Conservation (phyloP, 2,888 invertebrate species). For the Lithodes maja region DNA sequence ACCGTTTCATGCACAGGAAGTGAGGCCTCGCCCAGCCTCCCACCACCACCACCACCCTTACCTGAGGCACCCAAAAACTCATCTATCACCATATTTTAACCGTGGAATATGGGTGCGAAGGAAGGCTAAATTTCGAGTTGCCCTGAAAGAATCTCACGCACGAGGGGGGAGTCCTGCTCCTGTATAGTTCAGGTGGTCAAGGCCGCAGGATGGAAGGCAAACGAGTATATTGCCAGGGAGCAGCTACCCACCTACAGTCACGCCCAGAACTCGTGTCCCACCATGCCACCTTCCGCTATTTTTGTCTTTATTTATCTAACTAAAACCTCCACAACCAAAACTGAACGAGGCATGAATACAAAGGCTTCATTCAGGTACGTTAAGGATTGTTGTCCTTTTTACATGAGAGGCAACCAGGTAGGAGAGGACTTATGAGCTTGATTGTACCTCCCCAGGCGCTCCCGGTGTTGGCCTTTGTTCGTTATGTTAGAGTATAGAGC, state of each 20-base stretch:
- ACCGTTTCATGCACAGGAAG: constrained; percentile 15
- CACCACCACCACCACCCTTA: background rate
- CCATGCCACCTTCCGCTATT: too few relatives aligned
- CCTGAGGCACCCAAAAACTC: background rate
- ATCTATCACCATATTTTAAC: background rate
- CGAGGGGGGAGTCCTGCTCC: background rate
- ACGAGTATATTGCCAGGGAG: background rate
- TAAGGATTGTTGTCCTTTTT: too few relatives aligned
- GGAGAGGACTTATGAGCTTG: background rate
- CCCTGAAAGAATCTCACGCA: background rate
- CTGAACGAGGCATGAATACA: too few relatives aligned
- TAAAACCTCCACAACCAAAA: too few relatives aligned
- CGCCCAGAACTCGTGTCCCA: too few relatives aligned
- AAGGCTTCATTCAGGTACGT: too few relatives aligned
- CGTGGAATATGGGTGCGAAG: background rate
- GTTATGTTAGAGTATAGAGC: background rate
- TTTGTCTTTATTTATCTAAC: too few relatives aligned
- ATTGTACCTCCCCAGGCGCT: constrained; percentile 9
- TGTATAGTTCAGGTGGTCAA: background rate
- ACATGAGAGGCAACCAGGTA: too few relatives aligned
- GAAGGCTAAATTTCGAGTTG: too few relatives aligned
- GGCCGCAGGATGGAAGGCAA: background rate
- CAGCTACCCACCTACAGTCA: background rate
- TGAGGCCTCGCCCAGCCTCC: constrained; percentile 12
- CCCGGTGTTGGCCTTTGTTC: constrained; percentile 8